A percentile compares a stretch with the other conserved stretches of the same genome.
phyloP scores from a whole-genome alignment of 2,113 vertebrate species.

The Alectura lathami region DNA sequence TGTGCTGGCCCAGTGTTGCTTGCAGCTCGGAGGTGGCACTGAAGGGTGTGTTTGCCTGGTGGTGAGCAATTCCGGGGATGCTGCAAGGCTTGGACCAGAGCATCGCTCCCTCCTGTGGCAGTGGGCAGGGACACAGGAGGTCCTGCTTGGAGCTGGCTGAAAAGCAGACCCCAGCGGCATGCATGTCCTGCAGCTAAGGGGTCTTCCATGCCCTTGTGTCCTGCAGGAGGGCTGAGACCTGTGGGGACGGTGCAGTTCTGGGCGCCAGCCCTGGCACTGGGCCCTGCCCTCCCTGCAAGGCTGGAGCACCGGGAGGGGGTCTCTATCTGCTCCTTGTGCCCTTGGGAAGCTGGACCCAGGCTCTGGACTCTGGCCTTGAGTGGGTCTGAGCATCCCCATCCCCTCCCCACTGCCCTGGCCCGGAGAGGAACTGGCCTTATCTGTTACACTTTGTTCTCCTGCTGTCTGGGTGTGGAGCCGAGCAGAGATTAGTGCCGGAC shows the following conservation, averaged over 20 bases:
- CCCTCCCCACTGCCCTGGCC: neutral
- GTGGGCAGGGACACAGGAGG: neutral
- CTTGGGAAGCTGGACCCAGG: neutral
- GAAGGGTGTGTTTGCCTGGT: neutral
- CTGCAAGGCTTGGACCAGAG: neutral
- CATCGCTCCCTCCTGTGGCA: neutral
- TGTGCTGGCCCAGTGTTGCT: neutral
- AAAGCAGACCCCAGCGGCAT: neutral
- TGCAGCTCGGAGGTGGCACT: fast-evolving
- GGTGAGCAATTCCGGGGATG: neutral
- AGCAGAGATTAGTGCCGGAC: conserved; percentile 59
- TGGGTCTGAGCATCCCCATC: conserved; percentile 6
- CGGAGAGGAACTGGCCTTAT: conserved; percentile 42
- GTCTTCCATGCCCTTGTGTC: fast-evolving
- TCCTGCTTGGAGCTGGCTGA: neutral
- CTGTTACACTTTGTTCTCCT: conserved; percentile 71
- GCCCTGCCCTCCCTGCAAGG: fast-evolving
- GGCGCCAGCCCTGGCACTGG: neutral
- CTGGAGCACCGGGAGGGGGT: neutral
- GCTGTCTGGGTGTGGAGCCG: conserved; percentile 58
- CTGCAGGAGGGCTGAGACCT: neutral
- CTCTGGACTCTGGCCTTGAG: conserved; percentile 66
- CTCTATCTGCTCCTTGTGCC: neutral
- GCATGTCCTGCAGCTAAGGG: neutral
- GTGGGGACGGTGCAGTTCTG: neutral